A percentile compares a stretch with the other conserved stretches of the same genome.
Conservation (phyloP, 2,888 invertebrate genomes). For the Drosophila niveifrons region DNA sequence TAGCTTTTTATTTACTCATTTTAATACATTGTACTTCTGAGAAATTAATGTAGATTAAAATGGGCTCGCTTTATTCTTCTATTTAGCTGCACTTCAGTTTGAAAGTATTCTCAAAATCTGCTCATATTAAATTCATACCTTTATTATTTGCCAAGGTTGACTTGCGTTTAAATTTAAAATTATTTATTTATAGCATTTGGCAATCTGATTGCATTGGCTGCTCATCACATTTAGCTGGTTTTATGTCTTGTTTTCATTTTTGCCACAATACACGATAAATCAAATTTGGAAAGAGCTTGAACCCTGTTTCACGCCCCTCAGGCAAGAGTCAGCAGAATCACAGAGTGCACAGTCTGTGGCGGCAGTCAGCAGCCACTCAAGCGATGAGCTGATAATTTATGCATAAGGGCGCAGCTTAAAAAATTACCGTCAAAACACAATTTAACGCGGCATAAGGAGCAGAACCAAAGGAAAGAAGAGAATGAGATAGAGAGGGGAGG, state of each 20-base stretch:
- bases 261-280: constrained; percentile 48
- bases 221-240: constrained; percentile 5
- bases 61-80: too few relatives aligned
- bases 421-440: constrained; percentile 78
- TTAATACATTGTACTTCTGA: too few relatives aligned
- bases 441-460: constrained; percentile 75
- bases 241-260: constrained; percentile 4
- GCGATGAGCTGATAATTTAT: constrained; percentile 80
- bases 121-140: not conserved
- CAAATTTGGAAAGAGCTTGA: constrained; percentile 30
- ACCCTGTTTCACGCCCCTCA: not conserved
- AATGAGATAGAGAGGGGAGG: not conserved
- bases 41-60: too few relatives aligned
- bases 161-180: not conserved
- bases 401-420: constrained; percentile 82
- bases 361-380: constrained; percentile 36
- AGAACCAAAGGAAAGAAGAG: not conserved
- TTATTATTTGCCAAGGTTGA: not conserved
- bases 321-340: not conserved
- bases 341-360: constrained; percentile 17
- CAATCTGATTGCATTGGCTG: constrained; percentile 7
- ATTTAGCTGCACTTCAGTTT: too few relatives aligned
- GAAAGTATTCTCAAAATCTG: not conserved
- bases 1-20: too few relatives aligned
- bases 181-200: not conserved